phyloP scores from a whole-genome alignment of 2,113 vertebrate species.

The Suricata suricatta region DNA sequence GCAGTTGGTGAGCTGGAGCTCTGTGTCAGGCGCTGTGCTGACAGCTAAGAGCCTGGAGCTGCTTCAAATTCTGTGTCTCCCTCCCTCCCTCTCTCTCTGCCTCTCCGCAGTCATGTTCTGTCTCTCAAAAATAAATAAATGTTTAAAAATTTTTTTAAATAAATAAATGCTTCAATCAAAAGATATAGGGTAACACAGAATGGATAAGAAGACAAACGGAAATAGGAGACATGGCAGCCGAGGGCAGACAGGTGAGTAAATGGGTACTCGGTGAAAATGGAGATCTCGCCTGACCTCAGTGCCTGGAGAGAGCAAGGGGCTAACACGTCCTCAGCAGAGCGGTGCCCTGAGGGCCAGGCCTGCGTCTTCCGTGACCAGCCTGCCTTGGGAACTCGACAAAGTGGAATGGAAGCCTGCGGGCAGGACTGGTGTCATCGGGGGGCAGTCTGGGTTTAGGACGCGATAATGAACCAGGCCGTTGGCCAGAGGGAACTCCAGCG shows the following conservation, averaged over 20 bases:
- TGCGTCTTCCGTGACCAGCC: neutral
- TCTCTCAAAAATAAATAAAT: too few relatives aligned
- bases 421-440: neutral
- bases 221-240: neutral
- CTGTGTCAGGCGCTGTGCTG: too few relatives aligned
- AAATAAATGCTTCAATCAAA: too few relatives aligned
- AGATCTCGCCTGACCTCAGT: rapidly evolving
- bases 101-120: too few relatives aligned
- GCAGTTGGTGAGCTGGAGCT: too few relatives aligned
- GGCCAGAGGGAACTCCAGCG: neutral
- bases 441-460: neutral
- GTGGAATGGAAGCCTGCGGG: neutral
- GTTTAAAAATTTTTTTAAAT: too few relatives aligned
- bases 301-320: neutral
- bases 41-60: too few relatives aligned
- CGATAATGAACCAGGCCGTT: neutral
- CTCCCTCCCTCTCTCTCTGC: too few relatives aligned
- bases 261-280: too few relatives aligned
- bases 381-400: neutral
- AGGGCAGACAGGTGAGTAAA: neutral
- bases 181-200: too few relatives aligned
- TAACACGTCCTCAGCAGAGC: neutral
- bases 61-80: too few relatives aligned
- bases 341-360: too few relatives aligned
- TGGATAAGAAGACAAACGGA: neutral